Conservation (phyloP, 2,113 vertebrate genomes). For the Myodes glareolus region DNA sequence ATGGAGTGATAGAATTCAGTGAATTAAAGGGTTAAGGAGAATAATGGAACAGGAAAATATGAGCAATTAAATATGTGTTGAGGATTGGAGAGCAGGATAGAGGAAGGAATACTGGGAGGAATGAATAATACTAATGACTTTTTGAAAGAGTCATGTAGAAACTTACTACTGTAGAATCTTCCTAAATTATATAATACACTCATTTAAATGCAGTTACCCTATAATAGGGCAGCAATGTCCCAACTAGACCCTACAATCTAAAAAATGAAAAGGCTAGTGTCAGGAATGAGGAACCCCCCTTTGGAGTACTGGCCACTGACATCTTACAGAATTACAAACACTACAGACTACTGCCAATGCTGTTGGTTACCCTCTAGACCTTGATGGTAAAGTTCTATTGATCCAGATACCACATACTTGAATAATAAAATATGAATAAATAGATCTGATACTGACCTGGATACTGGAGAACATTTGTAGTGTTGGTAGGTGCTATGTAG, state of each 20-base stretch:
- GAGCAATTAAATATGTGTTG: background rate
- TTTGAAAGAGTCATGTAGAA: background rate
- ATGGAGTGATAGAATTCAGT: background rate
- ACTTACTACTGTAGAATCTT: background rate
- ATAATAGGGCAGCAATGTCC: background rate
- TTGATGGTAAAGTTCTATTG: background rate
- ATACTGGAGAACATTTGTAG: background rate
- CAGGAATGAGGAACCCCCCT: background rate
- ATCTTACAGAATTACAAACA: background rate
- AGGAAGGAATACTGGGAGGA: background rate
- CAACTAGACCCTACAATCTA: background rate
- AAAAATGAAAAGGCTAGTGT: background rate
- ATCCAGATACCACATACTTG: background rate
- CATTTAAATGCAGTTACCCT: background rate
- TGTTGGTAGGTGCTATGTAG: background rate
- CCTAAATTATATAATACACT: background rate
- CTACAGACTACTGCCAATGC: background rate
- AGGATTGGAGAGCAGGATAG: background rate
- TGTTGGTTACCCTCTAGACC: background rate
- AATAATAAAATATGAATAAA: background rate
- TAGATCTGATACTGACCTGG: background rate
- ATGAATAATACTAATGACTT: background rate
- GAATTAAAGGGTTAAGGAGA: background rate
- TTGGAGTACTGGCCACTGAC: background rate
- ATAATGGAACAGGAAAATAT: background rate